Conservation (phyloP, 2,113 vertebrate species). For the Micromys minutus region DNA sequence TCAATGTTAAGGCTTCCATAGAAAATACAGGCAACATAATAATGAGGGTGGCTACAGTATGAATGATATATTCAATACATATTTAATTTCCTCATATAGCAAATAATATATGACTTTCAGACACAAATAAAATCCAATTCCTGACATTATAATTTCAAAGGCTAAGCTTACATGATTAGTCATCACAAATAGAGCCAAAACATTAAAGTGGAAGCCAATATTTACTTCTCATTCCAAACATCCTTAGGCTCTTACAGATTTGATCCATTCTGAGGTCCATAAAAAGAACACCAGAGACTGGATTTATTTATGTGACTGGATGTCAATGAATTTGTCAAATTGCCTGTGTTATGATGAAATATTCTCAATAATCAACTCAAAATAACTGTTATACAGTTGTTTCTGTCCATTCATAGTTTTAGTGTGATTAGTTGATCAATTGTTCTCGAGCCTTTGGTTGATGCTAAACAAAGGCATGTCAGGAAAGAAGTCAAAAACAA, state of each 20-base stretch:
- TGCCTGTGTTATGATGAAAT: background rate
- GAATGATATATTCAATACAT: background rate
- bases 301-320: background rate
- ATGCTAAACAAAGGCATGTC: rapidly evolving
- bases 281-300: background rate
- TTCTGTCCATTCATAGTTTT: background rate
- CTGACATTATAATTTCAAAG: background rate
- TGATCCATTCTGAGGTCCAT: background rate
- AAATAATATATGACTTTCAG: background rate
- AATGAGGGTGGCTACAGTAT: background rate
- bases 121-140: background rate
- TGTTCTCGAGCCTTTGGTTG: background rate
- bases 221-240: background rate
- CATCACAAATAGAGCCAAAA: background rate
- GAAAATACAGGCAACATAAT: background rate
- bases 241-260: background rate
- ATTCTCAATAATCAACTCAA: background rate
- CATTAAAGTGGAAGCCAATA: background rate
- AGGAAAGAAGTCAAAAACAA: background rate
- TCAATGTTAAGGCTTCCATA: background rate
- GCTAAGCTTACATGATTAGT: background rate
- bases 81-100: background rate
- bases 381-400: background rate
- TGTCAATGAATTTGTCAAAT: background rate
- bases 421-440: background rate